Percentiles rank a stretch among this genome's conserved stretches.
phyloP scores from a whole-genome alignment of 2,888 invertebrate genomes.

The Papilio elwesi region DNA sequence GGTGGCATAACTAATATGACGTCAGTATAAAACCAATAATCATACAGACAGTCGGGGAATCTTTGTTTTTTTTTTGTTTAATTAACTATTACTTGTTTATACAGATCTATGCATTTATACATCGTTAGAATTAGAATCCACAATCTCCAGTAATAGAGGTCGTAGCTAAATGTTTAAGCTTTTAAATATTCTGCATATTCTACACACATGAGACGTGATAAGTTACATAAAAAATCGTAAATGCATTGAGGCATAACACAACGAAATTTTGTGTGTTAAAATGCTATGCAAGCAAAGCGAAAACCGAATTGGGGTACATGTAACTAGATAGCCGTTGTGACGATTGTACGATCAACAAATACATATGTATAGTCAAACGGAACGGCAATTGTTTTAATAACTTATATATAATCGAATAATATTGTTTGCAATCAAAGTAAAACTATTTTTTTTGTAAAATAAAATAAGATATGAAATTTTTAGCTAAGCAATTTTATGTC shows the following conservation, averaged over 20 bases:
- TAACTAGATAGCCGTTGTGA: background rate
- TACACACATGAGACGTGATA: background rate
- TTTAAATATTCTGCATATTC: constrained; percentile 6
- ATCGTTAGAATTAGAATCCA: background rate
- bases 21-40: too few relatives aligned
- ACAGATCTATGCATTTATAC: background rate
- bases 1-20: too few relatives aligned
- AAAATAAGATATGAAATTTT: too few relatives aligned
- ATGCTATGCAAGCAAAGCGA: constrained; percentile 9
- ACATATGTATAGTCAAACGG: constrained; percentile 1
- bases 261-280: constrained; percentile 19
- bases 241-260: constrained; percentile 10
- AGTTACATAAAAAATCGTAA: constrained; percentile 10
- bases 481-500: too few relatives aligned
- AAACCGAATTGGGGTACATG: constrained; percentile 9
- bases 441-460: too few relatives aligned
- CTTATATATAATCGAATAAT: background rate
- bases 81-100: background rate
- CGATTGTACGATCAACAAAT: background rate
- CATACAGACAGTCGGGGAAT: too few relatives aligned
- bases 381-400: background rate
- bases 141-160: background rate
- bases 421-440: too few relatives aligned
- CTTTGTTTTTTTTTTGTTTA: background rate
- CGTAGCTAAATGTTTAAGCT: constrained; percentile 8